A percentile compares a stretch with the other conserved stretches of the same genome.
phyloP scores from a whole-genome alignment of 2,113 vertebrate species.

The Tetrao urogallus region DNA sequence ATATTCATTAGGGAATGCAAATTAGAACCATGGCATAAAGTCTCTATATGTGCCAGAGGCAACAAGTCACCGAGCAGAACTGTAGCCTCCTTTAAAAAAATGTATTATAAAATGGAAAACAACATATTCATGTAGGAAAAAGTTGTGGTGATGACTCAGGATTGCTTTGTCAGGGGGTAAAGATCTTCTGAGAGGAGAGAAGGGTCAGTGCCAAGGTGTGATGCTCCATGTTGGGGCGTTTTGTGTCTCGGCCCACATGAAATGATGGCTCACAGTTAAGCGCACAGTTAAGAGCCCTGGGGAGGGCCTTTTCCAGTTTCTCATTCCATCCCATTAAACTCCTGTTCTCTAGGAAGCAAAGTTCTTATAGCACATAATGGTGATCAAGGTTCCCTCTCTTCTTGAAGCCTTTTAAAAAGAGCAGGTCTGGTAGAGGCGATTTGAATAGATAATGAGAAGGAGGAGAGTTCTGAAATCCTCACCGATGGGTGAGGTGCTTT shows the following conservation, averaged over 20 bases:
- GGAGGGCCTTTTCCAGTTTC: neutral
- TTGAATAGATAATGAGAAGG: neutral
- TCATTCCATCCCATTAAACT: neutral
- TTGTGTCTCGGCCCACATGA: neutral
- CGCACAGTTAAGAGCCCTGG: neutral
- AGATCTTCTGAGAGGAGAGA: neutral
- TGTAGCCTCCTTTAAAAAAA: neutral
- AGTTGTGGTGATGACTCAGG: neutral
- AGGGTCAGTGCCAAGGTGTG: neutral
- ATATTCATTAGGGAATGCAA: slow-evolving; percentile 45
- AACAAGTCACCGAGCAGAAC: neutral
- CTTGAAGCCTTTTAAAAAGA: neutral
- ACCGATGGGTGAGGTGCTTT: neutral
- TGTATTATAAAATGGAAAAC: neutral
- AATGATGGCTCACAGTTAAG: neutral
- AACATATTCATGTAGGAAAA: neutral
- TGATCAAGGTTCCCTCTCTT: neutral
- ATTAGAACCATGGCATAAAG: slow-evolving; percentile 12
- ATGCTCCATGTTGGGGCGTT: neutral
- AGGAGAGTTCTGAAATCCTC: neutral
- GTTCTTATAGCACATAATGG: neutral
- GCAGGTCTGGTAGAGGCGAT: neutral
- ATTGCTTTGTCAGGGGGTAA: neutral
- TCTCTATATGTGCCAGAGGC: slow-evolving; percentile 8
- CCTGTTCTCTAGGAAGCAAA: neutral